A percentile compares a stretch with the other conserved stretches of the same genome.
Evolutionary conservation across 2,797 vertebrate species (phyloP).

Genomic region (Pogonophryne albipinna): DNA sequence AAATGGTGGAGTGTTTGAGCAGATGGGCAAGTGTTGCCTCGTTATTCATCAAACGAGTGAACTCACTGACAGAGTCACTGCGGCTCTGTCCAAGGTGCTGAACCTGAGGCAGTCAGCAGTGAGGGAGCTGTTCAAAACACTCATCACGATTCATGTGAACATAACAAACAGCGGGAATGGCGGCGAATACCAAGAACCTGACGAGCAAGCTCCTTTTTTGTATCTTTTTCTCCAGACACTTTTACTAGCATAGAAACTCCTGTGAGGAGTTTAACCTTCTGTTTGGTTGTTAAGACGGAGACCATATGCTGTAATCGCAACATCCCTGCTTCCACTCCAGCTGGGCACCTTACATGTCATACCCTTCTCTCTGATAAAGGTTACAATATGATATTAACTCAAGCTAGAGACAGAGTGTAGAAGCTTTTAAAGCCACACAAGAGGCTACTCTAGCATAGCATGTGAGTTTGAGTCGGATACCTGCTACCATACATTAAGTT

Average conservation of each 20-base stretch:
- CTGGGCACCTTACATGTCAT: background rate
- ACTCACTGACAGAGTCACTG: slow-evolving; percentile 54
- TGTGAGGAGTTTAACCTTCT: background rate
- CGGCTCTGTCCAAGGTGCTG: slow-evolving; percentile 66
- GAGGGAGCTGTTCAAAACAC: slow-evolving; percentile 36
- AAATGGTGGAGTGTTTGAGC: slow-evolving; percentile 41
- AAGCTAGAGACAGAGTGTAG: background rate
- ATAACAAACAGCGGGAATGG: slow-evolving; percentile 21
- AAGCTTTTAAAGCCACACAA: background rate
- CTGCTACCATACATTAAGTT: background rate
- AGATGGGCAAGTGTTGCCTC: slow-evolving; percentile 54
- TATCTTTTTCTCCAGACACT: background rate
- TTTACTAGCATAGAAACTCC: background rate
- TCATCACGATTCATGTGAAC: slow-evolving; percentile 41
- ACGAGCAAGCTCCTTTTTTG: slow-evolving; percentile 10
- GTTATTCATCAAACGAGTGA: slow-evolving; percentile 63
- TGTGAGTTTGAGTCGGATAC: background rate
- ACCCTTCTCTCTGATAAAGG: background rate
- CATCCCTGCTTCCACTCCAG: background rate
- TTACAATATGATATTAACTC: background rate
- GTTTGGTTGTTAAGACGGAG: background rate
- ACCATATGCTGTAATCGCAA: background rate
- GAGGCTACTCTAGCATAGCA: background rate
- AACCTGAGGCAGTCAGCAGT: slow-evolving; percentile 47
- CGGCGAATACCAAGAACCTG: background rate